Percentiles rank a stretch among this genome's conserved stretches.
phyloP scores from a whole-genome alignment of 2,113 vertebrate genomes.

The Pterocles orientalis region DNA sequence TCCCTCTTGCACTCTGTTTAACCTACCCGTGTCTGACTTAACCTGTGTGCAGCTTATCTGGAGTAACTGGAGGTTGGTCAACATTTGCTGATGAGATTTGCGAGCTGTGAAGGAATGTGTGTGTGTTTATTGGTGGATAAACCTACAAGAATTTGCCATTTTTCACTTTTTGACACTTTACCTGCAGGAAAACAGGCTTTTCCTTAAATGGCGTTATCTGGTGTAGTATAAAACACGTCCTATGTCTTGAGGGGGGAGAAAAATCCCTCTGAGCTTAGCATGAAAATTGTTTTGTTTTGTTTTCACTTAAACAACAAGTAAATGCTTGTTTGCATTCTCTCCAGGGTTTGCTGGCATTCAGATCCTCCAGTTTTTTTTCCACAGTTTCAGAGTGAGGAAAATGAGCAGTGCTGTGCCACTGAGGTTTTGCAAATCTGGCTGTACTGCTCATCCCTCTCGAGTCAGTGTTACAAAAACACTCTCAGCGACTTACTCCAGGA shows the following conservation, averaged over 20 bases:
- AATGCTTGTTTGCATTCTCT: slow-evolving; percentile 1
- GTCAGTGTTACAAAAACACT: not conserved
- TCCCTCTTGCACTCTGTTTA: not conserved
- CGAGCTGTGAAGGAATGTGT: not conserved
- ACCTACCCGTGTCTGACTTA: not conserved
- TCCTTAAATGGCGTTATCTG: not conserved
- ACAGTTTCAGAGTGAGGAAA: not conserved
- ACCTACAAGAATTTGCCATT: not conserved
- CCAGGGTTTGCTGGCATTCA: not conserved
- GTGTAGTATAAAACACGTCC: not conserved
- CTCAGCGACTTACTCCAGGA: not conserved
- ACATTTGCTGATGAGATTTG: slow-evolving; percentile 45
- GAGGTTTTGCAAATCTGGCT: not conserved
- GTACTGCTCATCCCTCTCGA: not conserved
- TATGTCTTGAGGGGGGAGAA: not conserved
- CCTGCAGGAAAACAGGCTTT: slow-evolving; percentile 23
- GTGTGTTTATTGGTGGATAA: slow-evolving; percentile 25
- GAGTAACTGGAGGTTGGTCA: not conserved
- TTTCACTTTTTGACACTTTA: slow-evolving; percentile 51
- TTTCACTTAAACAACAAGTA: not conserved
- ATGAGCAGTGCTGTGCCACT: not conserved
- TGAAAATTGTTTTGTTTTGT: not conserved
- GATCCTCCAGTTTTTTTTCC: not conserved
- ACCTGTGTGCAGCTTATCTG: slow-evolving; percentile 1
- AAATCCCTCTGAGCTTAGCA: not conserved